Base-by-base conservation (phyloP, 2,888 invertebrate species). In the Trichogramma dendrolimi region DNA sequence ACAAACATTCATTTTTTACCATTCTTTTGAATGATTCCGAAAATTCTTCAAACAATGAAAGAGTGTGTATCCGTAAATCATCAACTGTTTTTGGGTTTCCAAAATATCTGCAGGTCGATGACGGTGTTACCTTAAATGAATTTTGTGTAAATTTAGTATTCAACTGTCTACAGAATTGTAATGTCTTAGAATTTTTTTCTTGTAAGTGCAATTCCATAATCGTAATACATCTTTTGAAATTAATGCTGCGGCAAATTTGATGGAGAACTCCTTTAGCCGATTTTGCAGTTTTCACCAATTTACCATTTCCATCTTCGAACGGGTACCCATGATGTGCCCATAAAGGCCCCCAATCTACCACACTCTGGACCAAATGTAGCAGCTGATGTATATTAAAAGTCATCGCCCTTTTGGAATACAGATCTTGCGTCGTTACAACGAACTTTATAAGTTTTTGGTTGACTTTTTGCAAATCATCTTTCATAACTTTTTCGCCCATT, bases 271-370 rank as follows among this genome's bases (percentile, higher is more conserved):
- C 65, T 53, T 66, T 66, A 1, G 64, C 64, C 51, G 58, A 50
- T 14, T 67, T 58, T 38, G 64, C 52, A 27, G 60, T 54, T 6
- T 56, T 58, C 7, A 59, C n/a, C 4, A 62, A 7, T 8, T 56
- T 62, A 11, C 50, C 55, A 52, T 65, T 63, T 27, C 49, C 61
- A 0, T 55, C 58, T 52, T 67, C 62, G 42, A 67, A 67, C 4
- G 48, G 42, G 51, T 51, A 62, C 5, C 51, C 53, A 44, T 55
- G 46, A 10, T 60, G 58, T n/a, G 54, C n/a, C 49, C 46, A 62
- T 4, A 62, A 14, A 27, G 61, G 54, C 8, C 61, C 64, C 52
- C 54, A 61, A n/a, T 60, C 52, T 10, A 11, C 44, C 38, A 65
- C 51, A 52, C 60, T 60, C 44, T 39, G 51, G 6, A 27, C 44